Evolutionary conservation across 2,888 invertebrate species (phyloP).

Genomic region (Himalopsyche anomala): DNA sequence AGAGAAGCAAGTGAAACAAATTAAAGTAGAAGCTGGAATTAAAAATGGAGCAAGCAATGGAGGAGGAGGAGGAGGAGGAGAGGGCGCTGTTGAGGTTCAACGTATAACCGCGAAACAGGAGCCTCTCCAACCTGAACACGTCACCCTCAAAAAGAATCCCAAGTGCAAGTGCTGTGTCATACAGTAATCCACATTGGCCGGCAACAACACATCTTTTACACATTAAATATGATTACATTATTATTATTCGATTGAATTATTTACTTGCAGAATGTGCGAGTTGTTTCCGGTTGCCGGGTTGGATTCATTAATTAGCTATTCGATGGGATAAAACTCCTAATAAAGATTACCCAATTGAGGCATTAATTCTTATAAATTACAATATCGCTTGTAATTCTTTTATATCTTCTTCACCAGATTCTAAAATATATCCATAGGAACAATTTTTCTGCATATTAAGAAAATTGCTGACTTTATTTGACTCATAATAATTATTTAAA

Average conservation of each 20-base stretch:
- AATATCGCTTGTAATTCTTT: conserved; percentile 25
- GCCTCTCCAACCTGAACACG: conserved; percentile 91
- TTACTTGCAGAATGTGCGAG: conserved; percentile 27
- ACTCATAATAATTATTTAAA: background rate
- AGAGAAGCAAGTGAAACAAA: conserved; percentile 71
- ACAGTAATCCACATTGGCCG: conserved; percentile 79
- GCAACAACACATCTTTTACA: conserved; percentile 38
- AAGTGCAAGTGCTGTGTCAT: conserved; percentile 97
- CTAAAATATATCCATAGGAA: conserved; percentile 22
- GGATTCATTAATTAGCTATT: conserved; percentile 36
- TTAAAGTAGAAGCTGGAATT: conserved; percentile 72
- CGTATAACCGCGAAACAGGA: conserved; percentile 82
- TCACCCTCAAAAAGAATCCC: conserved; percentile 95
- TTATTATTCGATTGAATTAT: conserved; percentile 11
- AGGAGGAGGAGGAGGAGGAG: conserved; percentile 45
- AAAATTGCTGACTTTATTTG: background rate
- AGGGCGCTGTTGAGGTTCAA: conserved; percentile 82
- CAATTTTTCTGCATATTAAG: conserved; percentile 22
- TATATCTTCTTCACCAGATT: conserved; percentile 21
- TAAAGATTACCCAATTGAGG: conserved; percentile 36
- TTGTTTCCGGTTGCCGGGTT: conserved; percentile 34
- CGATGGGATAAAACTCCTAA: conserved; percentile 38
- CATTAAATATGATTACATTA: conserved; percentile 39
- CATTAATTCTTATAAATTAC: conserved; percentile 4
- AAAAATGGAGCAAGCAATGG: conserved; percentile 76